A percentile compares a stretch with the other conserved stretches of the same genome.
Evolutionary conservation across 2,888 invertebrate species (phyloP).

Genomic region (Zeuzera pyrina): DNA sequence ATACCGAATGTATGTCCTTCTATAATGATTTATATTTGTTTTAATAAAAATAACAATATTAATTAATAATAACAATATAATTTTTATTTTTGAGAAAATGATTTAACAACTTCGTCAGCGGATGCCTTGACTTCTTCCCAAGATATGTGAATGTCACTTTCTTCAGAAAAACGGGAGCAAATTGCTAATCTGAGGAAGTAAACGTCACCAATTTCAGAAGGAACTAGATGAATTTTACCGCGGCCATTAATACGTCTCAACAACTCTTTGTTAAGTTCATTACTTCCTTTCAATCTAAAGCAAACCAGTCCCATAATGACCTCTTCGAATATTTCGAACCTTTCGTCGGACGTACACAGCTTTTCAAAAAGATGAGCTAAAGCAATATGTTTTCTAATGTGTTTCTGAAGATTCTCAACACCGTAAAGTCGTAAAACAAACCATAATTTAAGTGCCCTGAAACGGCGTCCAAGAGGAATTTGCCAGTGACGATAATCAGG

Average conservation of each 20-base stretch:
- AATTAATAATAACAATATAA: no score
- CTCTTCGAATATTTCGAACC: conserved; percentile 92
- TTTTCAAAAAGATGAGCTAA: conserved; percentile 91
- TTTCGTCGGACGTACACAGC: conserved; percentile 80
- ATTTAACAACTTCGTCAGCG: conserved; percentile 77
- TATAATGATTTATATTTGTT: no score
- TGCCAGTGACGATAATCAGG: conserved; percentile 99
- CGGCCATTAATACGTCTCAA: conserved; percentile 89
- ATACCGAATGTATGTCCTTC: no score
- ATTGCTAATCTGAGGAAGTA: conserved; percentile 93
- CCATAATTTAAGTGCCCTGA: conserved; percentile 95
- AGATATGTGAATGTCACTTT: conserved; percentile 85
- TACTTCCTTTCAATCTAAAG: conserved; percentile 91
- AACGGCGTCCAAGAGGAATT: conserved; percentile 94
- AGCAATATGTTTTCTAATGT: conserved; percentile 88
- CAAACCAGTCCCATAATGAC: conserved; percentile 97
- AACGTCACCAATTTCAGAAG: conserved; percentile 86
- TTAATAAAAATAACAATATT: no score
- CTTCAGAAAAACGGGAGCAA: conserved; percentile 88
- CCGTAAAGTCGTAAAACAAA: conserved; percentile 94
- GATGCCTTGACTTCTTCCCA: conserved; percentile 89
- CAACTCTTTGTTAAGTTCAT: conserved; percentile 86
- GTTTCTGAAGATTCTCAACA: conserved; percentile 87
- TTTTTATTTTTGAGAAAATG: no score
- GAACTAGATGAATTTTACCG: conserved; percentile 93